Evolutionary conservation across 1,140 invertebrate genomes (phyloP).

Genomic region (Phymorhynchus buccinoides): DNA sequence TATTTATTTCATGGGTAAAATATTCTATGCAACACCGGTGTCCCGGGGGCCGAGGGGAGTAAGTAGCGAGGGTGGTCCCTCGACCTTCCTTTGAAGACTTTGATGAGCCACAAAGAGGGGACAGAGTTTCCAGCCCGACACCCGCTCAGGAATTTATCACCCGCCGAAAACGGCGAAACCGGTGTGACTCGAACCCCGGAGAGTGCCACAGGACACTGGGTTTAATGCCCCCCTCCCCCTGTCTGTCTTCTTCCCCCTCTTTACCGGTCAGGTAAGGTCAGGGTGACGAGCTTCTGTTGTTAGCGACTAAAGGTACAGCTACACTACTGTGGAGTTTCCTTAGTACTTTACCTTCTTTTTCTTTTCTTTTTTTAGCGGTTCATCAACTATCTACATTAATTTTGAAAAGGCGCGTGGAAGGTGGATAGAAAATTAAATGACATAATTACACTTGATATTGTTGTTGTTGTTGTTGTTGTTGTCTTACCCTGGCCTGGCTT

Average conservation of each 20-base stretch:
- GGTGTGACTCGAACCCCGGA: constrained; percentile 6
- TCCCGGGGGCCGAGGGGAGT: background rate
- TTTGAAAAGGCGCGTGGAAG: no score
- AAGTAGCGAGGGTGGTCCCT: background rate
- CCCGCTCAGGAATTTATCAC: constrained; percentile 37
- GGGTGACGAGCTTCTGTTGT: background rate
- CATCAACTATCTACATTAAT: no score
- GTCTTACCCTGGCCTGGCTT: no score
- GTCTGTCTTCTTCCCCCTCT: background rate
- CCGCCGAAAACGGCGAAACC: constrained; percentile 24
- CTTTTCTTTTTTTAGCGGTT: no score
- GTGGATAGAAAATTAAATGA: no score
- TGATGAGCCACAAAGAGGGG: constrained; percentile 23
- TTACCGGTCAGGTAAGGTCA: background rate
- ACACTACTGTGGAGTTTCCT: no score
- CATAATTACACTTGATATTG: no score
- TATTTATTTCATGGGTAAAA: no score
- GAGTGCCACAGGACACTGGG: background rate
- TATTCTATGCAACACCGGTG: no score
- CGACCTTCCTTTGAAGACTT: constrained; percentile 24
- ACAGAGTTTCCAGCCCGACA: constrained; percentile 8
- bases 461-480: no score
- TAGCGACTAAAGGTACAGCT: background rate
- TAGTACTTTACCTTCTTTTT: no score
- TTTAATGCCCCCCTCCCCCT: constrained; percentile 6